phyloP scores from a whole-genome alignment of 2,113 vertebrate genomes.

The Diadophis punctatus region DNA sequence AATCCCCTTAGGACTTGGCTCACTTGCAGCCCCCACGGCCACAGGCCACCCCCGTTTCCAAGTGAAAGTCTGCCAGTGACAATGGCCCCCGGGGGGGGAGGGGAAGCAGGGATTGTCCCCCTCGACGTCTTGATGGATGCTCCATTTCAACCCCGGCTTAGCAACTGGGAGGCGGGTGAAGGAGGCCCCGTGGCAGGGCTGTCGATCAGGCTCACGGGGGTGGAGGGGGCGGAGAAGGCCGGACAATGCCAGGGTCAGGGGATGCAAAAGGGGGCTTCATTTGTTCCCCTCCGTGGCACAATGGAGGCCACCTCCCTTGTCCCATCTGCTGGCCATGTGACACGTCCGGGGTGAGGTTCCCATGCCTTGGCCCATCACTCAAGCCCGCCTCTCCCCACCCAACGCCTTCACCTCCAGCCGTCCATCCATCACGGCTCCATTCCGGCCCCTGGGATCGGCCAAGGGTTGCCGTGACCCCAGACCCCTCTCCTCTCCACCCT shows the following conservation, averaged over 20 bases:
- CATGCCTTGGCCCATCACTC: conserved; percentile 17
- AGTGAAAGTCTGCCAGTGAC: background rate
- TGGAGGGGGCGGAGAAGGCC: background rate
- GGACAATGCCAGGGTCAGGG: conserved; percentile 13
- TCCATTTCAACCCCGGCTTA: background rate
- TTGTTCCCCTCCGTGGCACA: background rate
- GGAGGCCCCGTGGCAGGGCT: background rate
- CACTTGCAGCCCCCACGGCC: background rate
- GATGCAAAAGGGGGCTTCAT: background rate
- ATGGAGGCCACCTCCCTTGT: background rate
- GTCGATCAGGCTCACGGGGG: background rate
- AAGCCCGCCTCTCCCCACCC: background rate
- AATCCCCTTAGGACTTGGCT: background rate
- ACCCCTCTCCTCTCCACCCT: background rate
- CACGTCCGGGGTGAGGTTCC: conserved; percentile 15
- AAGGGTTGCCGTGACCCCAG: background rate
- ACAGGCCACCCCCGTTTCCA: background rate
- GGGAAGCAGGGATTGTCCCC: background rate
- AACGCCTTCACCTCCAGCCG: background rate
- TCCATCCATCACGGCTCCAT: background rate
- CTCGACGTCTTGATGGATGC: conserved; percentile 18
- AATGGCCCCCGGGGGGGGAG: background rate
- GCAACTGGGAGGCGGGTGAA: background rate
- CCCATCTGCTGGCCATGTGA: conserved; percentile 25
- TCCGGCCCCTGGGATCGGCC: background rate